phyloP scores from a whole-genome alignment of 2,797 vertebrate genomes.

The Petrocephalus schoutedeni region DNA sequence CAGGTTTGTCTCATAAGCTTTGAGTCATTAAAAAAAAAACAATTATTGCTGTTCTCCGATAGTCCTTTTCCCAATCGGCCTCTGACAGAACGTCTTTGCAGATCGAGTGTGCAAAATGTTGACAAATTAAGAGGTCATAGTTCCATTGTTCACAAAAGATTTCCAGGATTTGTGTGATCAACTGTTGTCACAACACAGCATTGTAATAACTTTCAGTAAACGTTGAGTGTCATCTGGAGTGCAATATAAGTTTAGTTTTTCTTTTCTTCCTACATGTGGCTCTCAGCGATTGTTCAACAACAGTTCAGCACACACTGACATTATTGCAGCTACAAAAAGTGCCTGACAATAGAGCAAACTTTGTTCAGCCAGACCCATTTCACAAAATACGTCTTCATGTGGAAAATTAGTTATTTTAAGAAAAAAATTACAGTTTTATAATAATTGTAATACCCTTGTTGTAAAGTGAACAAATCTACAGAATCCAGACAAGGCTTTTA shows the following conservation, averaged over 20 bases:
- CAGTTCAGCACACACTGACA: slow-evolving; percentile 56
- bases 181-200: not conserved
- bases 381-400: slow-evolving; percentile 77
- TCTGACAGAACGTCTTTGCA: slow-evolving; percentile 5
- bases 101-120: slow-evolving; percentile 26
- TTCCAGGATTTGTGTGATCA: not conserved
- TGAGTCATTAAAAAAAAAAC: slow-evolving; percentile 8
- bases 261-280: not conserved
- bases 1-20: slow-evolving; percentile 17
- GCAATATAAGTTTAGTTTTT: not conserved
- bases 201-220: slow-evolving; percentile 6
- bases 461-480: slow-evolving; percentile 63
- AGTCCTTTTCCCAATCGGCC: slow-evolving; percentile 19
- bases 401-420: slow-evolving; percentile 58
- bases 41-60: slow-evolving; percentile 29
- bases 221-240: not conserved
- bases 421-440: slow-evolving; percentile 61
- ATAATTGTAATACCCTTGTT: slow-evolving; percentile 52
- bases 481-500: slow-evolving; percentile 89
- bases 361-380: slow-evolving; percentile 48
- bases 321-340: slow-evolving; percentile 65
- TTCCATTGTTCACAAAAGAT: not conserved
- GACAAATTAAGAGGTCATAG: not conserved
- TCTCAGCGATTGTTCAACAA: slow-evolving; percentile 60
- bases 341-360: slow-evolving; percentile 56